These are phyloP conservation scores for Osmerus eperlanus DNA, from an alignment of 2,113 vertebrate genomes.

Conservation along the genomic window DNA sequence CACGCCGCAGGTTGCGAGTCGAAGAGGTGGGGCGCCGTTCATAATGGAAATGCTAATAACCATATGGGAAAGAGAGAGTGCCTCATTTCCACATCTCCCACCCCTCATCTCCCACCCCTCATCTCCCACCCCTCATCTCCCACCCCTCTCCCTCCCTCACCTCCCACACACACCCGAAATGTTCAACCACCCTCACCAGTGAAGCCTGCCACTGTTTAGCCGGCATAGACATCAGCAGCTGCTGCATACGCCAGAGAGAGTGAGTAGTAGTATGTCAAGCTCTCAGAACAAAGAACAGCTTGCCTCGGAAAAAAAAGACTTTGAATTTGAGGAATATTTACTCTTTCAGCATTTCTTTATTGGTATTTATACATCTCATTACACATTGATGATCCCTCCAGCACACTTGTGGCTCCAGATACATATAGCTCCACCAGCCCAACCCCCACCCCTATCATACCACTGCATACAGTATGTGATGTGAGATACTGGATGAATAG, in stretches of 20 bases:
- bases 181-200: conserved; percentile 17
- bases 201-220: conserved; percentile 31
- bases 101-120: not conserved
- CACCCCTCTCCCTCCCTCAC: not conserved
- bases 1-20: conserved; percentile 40
- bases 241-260: not conserved
- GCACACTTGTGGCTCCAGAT: conserved; percentile 7
- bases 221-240: conserved; percentile 40
- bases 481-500: no score
- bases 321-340: conserved; percentile 37
- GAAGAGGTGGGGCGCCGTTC: conserved; percentile 45
- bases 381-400: conserved; percentile 34
- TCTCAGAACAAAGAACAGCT: conserved; percentile 37
- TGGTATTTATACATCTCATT: conserved; percentile 49
- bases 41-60: conserved; percentile 62
- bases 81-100: conserved; percentile 23
- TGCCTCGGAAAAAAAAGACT: conserved; percentile 13
- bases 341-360: conserved; percentile 41
- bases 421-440: not conserved
- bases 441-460: not conserved
- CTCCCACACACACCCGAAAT: not conserved
- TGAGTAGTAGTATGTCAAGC: conserved; percentile 14
- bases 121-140: not conserved
- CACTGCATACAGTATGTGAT: not conserved
- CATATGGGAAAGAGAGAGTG: conserved; percentile 49